Percentiles rank a stretch among this genome's conserved stretches.
Evolutionary conservation across 1,140 invertebrate genomes (phyloP).

Genomic region (Matsumurasca onukii): DNA sequence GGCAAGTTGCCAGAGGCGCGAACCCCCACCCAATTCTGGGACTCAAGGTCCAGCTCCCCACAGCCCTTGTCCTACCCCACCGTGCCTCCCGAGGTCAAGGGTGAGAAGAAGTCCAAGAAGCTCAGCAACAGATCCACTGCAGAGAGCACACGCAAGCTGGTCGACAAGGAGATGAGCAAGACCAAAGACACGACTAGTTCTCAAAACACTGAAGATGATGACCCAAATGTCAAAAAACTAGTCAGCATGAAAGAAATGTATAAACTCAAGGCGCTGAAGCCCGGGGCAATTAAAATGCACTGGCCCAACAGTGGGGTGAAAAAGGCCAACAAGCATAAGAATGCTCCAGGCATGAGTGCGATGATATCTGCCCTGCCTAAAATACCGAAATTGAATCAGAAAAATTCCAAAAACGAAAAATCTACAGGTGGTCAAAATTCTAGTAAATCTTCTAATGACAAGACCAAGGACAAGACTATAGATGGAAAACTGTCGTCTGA

Average conservation of each 20-base stretch:
- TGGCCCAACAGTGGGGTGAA: slow-evolving; percentile 38
- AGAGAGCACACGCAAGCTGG: slow-evolving; percentile 62
- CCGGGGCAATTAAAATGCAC: slow-evolving; percentile 43
- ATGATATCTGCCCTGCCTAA: slow-evolving; percentile 40
- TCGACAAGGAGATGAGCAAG: slow-evolving; percentile 61
- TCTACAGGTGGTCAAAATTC: slow-evolving; percentile 45
- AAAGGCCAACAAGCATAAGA: slow-evolving; percentile 48
- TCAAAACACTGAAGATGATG: slow-evolving; percentile 42
- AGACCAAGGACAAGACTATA: slow-evolving; percentile 7
- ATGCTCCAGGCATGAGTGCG: background rate
- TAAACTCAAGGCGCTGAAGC: slow-evolving; percentile 55
- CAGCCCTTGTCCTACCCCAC: slow-evolving; percentile 56
- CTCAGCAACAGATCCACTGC: slow-evolving; percentile 48
- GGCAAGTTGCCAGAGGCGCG: slow-evolving; percentile 87
- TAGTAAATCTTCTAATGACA: slow-evolving; percentile 5
- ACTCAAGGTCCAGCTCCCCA: slow-evolving; percentile 57
- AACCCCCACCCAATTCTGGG: slow-evolving; percentile 61
- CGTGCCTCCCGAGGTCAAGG: slow-evolving; percentile 46
- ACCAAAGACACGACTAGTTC: slow-evolving; percentile 48
- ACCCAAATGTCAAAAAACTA: slow-evolving; percentile 54
- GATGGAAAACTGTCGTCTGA: slow-evolving; percentile 72
- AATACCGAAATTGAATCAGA: slow-evolving; percentile 27
- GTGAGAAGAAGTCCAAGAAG: slow-evolving; percentile 57
- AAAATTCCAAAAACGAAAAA: slow-evolving; percentile 51
- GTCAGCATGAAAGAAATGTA: slow-evolving; percentile 55